Base-by-base conservation (phyloP, 2,888 invertebrate species). In the Eueremaeus valkanovi region DNA sequence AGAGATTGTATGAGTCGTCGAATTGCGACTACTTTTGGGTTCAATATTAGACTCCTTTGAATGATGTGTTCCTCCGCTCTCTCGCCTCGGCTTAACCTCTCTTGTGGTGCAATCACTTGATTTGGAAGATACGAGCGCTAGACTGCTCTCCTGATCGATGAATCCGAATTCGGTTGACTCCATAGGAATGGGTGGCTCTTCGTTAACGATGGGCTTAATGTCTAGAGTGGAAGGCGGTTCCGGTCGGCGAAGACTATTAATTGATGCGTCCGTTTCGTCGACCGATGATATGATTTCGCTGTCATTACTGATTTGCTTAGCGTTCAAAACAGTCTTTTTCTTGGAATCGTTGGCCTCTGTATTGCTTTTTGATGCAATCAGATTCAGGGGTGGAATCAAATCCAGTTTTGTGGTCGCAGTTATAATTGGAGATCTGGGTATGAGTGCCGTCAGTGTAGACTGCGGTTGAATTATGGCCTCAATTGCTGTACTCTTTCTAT, bases 401-500 rank as follows among this genome's bases (percentile, higher is more conserved):
- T 72, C 51, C 27, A 49, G 49, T 72, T 51, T 51, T 5, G 31
- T 73, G 31, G 31, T 51, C 13, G 70, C 29, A 18, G 74, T 66
- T 29, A 76, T 72, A 45, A 74, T 73, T 24, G 76, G 76, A 36
- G 74, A 66, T 24, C 76, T 63, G 18, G 76, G 73, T 33, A 76
- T 66, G 13, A 76, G 63, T n/a, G 76, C 68, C 24, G 68, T 68
- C 13, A 68, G 1, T 21, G 68, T 68, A 8, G 68, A 40, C 42
- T 68, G 45, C 73, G 73, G 49, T 49, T 73, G 27, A 68, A 77
- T 49, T 70, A 51, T 27, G 2, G 74, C 61, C 31, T 61, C 45
- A 40, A 63, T 58, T 1, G 61, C 40, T 31, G 74, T 63, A 63
- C 40, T 63, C 16, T n/a, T 68, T 21, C 21, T 63, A 36, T 5